phyloP scores from a whole-genome alignment of 2,888 invertebrate genomes.

The Drosophila meridionalis region DNA sequence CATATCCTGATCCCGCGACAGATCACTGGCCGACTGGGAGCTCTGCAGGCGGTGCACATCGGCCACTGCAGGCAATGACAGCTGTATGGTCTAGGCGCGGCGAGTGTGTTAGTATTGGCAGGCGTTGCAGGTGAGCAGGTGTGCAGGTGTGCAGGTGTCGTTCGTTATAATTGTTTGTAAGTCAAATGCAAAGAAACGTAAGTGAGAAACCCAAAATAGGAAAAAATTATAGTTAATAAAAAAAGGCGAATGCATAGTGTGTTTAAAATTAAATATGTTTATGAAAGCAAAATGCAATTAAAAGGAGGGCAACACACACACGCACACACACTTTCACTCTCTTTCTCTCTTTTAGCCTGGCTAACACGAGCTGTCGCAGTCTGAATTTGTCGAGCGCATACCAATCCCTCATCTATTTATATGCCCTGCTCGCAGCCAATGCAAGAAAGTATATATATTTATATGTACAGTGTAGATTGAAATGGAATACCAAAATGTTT shows the following conservation, averaged over 20 bases:
- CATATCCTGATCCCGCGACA: conserved; percentile 56
- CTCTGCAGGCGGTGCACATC: conserved; percentile 61
- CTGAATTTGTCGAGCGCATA: conserved; percentile 21
- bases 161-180: conserved; percentile 41
- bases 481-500: conserved; percentile 5
- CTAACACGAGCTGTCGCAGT: conserved; percentile 18
- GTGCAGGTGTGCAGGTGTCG: conserved; percentile 53
- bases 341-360: conserved; percentile 7
- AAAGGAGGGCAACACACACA: conserved; percentile 28
- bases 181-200: conserved; percentile 75
- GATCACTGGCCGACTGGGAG: conserved; percentile 82
- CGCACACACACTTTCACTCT: conserved; percentile 4
- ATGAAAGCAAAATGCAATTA: conserved; percentile 37
- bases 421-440: conserved; percentile 61
- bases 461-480: not conserved
- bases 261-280: conserved; percentile 13
- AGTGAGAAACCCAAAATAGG: conserved; percentile 58
- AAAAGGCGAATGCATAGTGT: conserved; percentile 28
- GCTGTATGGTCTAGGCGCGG: conserved; percentile 45
- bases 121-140: conserved; percentile 57
- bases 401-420: conserved; percentile 55
- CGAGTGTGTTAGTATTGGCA: conserved; percentile 56
- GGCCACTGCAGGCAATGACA: conserved; percentile 30
- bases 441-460: not conserved
- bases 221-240: conserved; percentile 54